These are phyloP conservation scores for Siphamia tubifer DNA, from an alignment of 2,113 vertebrate genomes.

Conservation along the genomic window DNA sequence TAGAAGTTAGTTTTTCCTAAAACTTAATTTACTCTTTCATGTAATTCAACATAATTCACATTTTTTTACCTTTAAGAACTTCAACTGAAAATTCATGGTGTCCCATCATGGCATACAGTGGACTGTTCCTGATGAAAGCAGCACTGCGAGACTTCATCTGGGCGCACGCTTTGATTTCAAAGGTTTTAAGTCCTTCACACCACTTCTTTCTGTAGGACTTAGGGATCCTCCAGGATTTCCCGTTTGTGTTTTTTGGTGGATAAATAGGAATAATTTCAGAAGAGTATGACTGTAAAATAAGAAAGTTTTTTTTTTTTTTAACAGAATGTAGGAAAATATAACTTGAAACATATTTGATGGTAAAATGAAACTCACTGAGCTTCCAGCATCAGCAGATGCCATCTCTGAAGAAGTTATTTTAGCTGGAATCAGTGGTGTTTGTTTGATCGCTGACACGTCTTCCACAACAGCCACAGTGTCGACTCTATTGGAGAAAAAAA, in stretches of 20 bases:
- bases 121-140: slow-evolving; percentile 57
- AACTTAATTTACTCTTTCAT: neutral
- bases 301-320: too few relatives aligned
- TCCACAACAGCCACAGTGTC: slow-evolving; percentile 80
- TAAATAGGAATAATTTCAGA: slow-evolving; percentile 66
- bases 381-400: slow-evolving; percentile 38
- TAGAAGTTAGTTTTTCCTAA: neutral
- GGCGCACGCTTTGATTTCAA: slow-evolving; percentile 79
- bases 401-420: slow-evolving; percentile 33
- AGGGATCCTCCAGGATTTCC: neutral
- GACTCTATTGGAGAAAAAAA: slow-evolving; percentile 63
- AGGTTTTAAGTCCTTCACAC: slow-evolving; percentile 59
- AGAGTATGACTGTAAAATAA: slow-evolving; percentile 65
- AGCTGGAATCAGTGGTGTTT: slow-evolving; percentile 77
- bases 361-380: slow-evolving; percentile 42
- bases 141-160: slow-evolving; percentile 70
- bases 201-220: slow-evolving; percentile 45
- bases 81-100: slow-evolving; percentile 66
- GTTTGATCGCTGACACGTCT: slow-evolving; percentile 70
- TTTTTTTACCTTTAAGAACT: slow-evolving; percentile 78
- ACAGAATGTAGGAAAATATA: neutral
- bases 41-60: neutral
- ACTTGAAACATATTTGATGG: neutral
- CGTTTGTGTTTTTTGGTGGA: neutral
- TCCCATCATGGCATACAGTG: slow-evolving; percentile 75